Evolutionary conservation across 2,113 vertebrate genomes (phyloP).

Genomic region (Sakesphorus luctuosus): DNA sequence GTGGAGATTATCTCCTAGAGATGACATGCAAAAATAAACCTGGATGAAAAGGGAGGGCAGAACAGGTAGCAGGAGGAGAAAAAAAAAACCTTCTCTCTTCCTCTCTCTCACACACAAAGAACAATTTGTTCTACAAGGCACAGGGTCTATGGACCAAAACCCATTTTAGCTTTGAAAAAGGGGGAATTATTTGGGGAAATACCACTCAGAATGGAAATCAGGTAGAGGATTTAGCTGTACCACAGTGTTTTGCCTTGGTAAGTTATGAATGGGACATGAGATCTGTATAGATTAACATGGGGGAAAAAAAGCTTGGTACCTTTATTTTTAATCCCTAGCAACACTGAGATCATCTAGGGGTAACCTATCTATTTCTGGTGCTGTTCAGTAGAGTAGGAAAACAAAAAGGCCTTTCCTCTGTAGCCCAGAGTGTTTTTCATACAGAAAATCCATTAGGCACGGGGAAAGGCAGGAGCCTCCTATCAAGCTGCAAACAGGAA

Average conservation of each 20-base stretch:
- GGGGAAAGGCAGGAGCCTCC: background rate
- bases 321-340: background rate
- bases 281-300: background rate
- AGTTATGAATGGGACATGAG: background rate
- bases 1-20: background rate
- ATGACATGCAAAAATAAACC: slow-evolving; percentile 23
- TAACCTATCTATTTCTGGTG: background rate
- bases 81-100: background rate
- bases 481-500: slow-evolving; percentile 28
- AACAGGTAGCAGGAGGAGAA: background rate
- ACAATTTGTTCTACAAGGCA: background rate
- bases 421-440: background rate
- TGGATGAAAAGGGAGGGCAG: background rate
- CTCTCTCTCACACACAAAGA: background rate
- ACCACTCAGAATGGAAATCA: background rate
- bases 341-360: background rate
- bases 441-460: background rate
- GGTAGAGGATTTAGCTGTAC: background rate
- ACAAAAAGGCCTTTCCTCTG: background rate
- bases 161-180: background rate
- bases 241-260: background rate
- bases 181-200: background rate
- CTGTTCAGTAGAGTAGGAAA: background rate
- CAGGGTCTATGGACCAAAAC: background rate
- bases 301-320: background rate